Evolutionary conservation across 2,888 invertebrate genomes (phyloP).

Genomic region (Xylophagus ater): DNA sequence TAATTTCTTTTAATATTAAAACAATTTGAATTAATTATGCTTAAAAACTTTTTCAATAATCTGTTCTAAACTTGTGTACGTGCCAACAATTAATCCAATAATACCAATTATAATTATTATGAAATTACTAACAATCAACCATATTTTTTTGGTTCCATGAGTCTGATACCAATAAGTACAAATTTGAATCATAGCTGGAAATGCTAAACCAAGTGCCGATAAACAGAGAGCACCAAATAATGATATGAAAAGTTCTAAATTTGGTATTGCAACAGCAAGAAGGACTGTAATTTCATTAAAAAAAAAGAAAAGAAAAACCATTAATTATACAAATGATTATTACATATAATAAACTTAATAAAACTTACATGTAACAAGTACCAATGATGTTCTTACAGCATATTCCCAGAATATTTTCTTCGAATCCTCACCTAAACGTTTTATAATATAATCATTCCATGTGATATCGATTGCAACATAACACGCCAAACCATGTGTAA

Average conservation of each 20-base stretch:
- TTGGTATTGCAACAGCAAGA: slow-evolving; percentile 74
- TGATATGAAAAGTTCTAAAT: slow-evolving; percentile 68
- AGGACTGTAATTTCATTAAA: slow-evolving; percentile 48
- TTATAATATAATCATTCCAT: slow-evolving; percentile 68
- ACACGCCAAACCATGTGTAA: slow-evolving; percentile 87
- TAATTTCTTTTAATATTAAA: too few relatives aligned
- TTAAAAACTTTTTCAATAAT: slow-evolving; percentile 42
- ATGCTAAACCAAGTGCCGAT: slow-evolving; percentile 77
- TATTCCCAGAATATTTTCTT: slow-evolving; percentile 63
- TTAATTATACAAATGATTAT: background rate
- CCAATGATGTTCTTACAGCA: slow-evolving; percentile 60
- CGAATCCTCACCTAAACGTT: slow-evolving; percentile 48
- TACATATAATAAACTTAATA: slow-evolving; percentile 3
- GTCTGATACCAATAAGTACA: slow-evolving; percentile 67
- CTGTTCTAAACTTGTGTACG: slow-evolving; percentile 54
- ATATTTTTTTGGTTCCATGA: slow-evolving; percentile 43
- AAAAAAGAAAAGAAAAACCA: background rate
- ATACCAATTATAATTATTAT: slow-evolving; percentile 53
- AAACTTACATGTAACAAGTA: slow-evolving; percentile 77
- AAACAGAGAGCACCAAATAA: slow-evolving; percentile 81
- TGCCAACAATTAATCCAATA: slow-evolving; percentile 57
- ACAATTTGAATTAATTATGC: too few relatives aligned
- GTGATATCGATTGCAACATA: slow-evolving; percentile 92
- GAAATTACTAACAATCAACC: slow-evolving; percentile 50
- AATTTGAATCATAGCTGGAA: slow-evolving; percentile 80